phyloP scores from a whole-genome alignment of 1,140 invertebrate genomes.

The Lethrus apterus region DNA sequence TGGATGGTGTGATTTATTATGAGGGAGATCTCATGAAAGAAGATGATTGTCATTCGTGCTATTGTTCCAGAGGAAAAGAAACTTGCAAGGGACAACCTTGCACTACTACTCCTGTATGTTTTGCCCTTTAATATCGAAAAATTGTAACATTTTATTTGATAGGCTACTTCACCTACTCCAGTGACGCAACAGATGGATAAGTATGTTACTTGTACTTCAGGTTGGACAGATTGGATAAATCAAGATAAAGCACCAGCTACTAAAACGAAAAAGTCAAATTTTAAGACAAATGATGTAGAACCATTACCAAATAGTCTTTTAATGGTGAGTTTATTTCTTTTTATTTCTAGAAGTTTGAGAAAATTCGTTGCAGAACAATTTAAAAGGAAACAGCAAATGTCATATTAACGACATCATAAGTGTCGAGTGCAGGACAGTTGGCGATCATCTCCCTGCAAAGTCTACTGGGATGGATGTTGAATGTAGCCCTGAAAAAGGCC shows the following conservation, averaged over 20 bases:
- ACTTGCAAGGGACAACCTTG: constrained; percentile 66
- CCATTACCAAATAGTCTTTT: constrained; percentile 48
- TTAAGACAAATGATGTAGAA: constrained; percentile 50
- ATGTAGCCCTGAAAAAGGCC: constrained; percentile 63
- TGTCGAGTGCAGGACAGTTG: constrained; percentile 66
- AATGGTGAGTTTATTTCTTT: constrained; percentile 38
- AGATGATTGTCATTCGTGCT: constrained; percentile 70
- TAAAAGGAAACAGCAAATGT: constrained; percentile 47
- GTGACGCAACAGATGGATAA: constrained; percentile 38
- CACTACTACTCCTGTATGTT: constrained; percentile 27
- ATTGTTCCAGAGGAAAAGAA: constrained; percentile 59
- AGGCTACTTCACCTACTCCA: constrained; percentile 17
- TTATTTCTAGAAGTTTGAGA: neutral
- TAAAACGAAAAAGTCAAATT: constrained; percentile 29
- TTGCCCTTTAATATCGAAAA: neutral
- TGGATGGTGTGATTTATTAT: constrained; percentile 57
- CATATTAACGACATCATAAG: constrained; percentile 53
- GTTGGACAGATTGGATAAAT: constrained; percentile 73
- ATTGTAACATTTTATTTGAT: neutral
- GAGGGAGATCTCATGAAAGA: constrained; percentile 71
- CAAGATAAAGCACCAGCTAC: constrained; percentile 42
- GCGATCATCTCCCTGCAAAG: constrained; percentile 52
- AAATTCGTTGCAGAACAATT: constrained; percentile 29
- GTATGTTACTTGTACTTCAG: constrained; percentile 48
- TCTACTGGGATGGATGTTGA: constrained; percentile 64